phyloP scores from a whole-genome alignment of 2,797 vertebrate species.

The Helarctos malayanus region DNA sequence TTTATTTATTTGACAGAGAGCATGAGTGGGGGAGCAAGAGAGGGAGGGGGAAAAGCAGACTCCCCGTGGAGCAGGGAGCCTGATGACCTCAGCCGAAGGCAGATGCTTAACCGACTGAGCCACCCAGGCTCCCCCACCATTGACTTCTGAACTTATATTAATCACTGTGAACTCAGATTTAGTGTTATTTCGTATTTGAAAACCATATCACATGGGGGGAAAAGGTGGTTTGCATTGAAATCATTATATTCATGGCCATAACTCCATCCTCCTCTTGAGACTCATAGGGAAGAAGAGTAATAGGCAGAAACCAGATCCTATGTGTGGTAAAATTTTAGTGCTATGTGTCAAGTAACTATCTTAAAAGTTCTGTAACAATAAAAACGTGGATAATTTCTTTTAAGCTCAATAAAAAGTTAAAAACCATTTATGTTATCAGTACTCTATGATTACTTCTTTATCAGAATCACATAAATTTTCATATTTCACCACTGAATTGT shows the following conservation, averaged over 20 bases:
- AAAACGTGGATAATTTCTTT: neutral
- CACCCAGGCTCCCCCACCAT: too few relatives aligned
- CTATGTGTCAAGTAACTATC: neutral
- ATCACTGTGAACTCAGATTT: neutral
- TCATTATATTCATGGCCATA: neutral
- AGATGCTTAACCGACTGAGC: too few relatives aligned
- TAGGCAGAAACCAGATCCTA: neutral
- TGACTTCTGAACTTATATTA: neutral
- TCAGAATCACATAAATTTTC: neutral
- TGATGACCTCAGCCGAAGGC: too few relatives aligned
- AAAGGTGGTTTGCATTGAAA: neutral
- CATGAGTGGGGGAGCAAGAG: too few relatives aligned
- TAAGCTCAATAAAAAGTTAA: neutral
- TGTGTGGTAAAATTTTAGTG: neutral
- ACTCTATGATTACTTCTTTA: neutral
- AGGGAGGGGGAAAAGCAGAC: too few relatives aligned
- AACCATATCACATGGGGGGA: neutral
- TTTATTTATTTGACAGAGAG: too few relatives aligned
- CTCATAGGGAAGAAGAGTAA: neutral
- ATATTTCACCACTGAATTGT: neutral
- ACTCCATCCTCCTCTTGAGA: neutral
- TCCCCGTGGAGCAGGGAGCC: too few relatives aligned
- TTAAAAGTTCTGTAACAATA: neutral
- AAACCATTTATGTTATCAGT: constrained; percentile 2
- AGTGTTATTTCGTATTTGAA: neutral